Evolutionary conservation across 1,140 invertebrate genomes (phyloP), one percentile per base, ranked within the genome.

Genomic region (Pseudoatta argentina): DNA sequence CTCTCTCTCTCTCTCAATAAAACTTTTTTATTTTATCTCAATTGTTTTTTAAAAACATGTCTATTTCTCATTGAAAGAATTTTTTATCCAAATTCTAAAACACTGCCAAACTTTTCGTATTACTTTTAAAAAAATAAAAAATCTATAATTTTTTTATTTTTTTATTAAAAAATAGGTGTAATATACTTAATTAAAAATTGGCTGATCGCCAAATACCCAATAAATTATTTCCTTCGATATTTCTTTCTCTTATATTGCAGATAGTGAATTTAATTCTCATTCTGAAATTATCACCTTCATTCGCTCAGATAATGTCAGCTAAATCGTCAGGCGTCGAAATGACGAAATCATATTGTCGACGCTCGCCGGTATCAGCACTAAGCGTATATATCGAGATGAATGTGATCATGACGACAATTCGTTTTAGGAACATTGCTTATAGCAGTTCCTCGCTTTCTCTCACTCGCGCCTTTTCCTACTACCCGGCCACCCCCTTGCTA

Each of bases 381-480:
- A 57, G 39, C 14, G 5, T 44, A 72, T 73, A 83, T 72, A 48
- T 44, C 16, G n/a, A 44, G 44, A 73, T 87, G 44, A 81, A 73
- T 73, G 57, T 51, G 61, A 87, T 53, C 48, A 83, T 57, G 48
- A 86, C 66, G 75, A 83, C 69, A 55, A 83, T 83, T 87, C 61
- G 55, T 87, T 83, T 66, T 73, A 30, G 34, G 63, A 77, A 78
- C 59, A 78, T 71, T 81, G 85, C 64, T 79, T 78, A 79, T 69
- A 57, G n/a, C 61, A 24, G 51, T 51, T 14, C n/a, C 12, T 18
- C 21, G 39, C n/a, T 63, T 64, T 86, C 64, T 72, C 34, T 55
- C 48, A 48, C 44, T 72, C 77, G 55, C 27, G 55, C n/a, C 24
- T 57, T 48, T 30, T 59, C 10, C 63, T 16, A 53, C 8, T 16